These are phyloP conservation scores for Telenomus remus DNA, from an alignment of 1,140 invertebrate species.

Conservation along the genomic window DNA sequence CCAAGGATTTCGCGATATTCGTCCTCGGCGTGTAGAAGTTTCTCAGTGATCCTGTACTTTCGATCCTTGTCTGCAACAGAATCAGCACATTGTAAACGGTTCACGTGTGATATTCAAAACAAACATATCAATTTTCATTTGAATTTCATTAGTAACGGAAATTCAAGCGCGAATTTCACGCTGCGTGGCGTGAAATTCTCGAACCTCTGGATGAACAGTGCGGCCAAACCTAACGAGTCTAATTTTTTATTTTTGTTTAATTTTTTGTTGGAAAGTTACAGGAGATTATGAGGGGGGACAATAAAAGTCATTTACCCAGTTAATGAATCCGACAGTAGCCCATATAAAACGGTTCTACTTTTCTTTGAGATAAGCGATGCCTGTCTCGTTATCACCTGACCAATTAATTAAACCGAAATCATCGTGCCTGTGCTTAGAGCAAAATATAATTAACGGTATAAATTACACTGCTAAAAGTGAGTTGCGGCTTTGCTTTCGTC, in stretches of 20 bases:
- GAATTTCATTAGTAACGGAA: constrained; percentile 5
- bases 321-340: constrained; percentile 20
- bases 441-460: background rate
- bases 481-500: background rate
- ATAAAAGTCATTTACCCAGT: constrained; percentile 36
- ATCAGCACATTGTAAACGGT: constrained; percentile 40
- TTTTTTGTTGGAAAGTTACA: constrained; percentile 28
- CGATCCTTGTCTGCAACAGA: constrained; percentile 70
- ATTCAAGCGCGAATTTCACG: constrained; percentile 2
- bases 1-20: constrained; percentile 73
- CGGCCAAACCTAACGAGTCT: constrained; percentile 7
- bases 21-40: constrained; percentile 74
- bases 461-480: background rate
- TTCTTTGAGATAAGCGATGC: constrained; percentile 18
- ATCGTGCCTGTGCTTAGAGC: background rate
- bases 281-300: constrained; percentile 20
- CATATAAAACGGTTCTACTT: constrained; percentile 4
- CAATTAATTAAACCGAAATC: constrained; percentile 28
- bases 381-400: constrained; percentile 16
- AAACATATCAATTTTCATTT: background rate
- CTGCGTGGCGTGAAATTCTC: constrained; percentile 10
- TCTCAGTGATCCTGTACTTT: constrained; percentile 72
- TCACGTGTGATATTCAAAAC: constrained; percentile 3
- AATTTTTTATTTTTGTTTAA: background rate
- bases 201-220: constrained; percentile 8